phyloP scores from a whole-genome alignment of 2,888 invertebrate species.

The Cephus pulcher region DNA sequence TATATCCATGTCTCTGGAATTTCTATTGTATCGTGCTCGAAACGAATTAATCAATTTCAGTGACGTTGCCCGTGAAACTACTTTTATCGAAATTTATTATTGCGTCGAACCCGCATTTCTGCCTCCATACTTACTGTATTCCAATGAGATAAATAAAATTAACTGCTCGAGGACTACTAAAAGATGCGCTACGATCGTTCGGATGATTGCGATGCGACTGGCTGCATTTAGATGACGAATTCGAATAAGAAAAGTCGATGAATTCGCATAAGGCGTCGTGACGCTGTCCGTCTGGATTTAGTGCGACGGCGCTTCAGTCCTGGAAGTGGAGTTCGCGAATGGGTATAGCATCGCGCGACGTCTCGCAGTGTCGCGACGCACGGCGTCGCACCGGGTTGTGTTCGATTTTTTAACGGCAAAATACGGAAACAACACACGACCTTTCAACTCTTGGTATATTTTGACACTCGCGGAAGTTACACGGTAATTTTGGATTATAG shows the following conservation, averaged over 20 bases:
- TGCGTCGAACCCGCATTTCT: background rate
- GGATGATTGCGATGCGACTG: background rate
- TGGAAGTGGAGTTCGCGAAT: constrained; percentile 18
- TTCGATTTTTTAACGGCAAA: background rate
- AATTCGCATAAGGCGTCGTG: background rate
- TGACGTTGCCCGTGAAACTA: background rate
- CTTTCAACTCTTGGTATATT: background rate
- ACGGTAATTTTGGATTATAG: background rate
- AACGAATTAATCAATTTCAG: background rate
- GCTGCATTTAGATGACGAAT: background rate
- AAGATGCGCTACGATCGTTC: background rate
- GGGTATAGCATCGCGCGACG: constrained; percentile 29
- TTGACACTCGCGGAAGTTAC: background rate
- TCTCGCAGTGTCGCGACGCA: constrained; percentile 45
- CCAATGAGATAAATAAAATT: background rate
- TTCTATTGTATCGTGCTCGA: background rate
- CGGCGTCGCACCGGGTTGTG: constrained; percentile 38
- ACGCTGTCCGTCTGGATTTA: constrained; percentile 21
- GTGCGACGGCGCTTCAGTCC: constrained; percentile 48
- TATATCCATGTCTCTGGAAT: background rate
- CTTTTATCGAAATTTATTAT: background rate
- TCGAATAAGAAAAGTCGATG: background rate
- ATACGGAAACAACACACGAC: background rate
- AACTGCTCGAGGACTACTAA: background rate
- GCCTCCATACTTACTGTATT: background rate